Base-by-base conservation (phyloP, 2,797 vertebrate genomes). In the Amphiprion clarkii region DNA sequence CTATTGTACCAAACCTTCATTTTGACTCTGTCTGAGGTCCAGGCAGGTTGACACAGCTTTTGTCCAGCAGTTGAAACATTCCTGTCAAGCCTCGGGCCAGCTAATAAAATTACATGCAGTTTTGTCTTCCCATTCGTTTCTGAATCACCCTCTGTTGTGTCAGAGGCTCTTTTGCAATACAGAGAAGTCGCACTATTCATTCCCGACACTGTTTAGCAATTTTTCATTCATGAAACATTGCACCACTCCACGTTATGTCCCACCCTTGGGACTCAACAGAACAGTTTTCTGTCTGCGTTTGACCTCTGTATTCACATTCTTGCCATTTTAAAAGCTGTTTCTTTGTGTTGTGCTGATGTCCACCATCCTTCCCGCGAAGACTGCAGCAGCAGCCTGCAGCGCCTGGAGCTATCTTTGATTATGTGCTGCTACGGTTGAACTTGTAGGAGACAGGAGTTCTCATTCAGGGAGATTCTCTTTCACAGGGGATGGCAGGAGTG, bases 391-490 rank as follows among this genome's bases (percentile, higher is more conserved):
- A 78, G 74, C 25, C 82, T 84, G 79, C 55, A 40, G 64, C 21
- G 89, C 92, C 92, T 52, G 63, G 21, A 89, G 92, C 93, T 55
- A 89, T 92, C 82, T 81, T 73, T 87, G 89, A 88, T 92, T 90
- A 89, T 78, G 83, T 23, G 81, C 87, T 82, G 87, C 85, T 85
- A 68, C 44, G 19, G 82, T 77, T 89, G 88, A 90, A 93, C 90
- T 89, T 90, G 81, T 59, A 66, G 82, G 78, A 86, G 86, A 93
- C 86, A 88, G 85, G 81, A 83, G 79, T 70, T 79, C 71, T 90
- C 85, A 90, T 90, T 93, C 87, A 91, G 74, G 65, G 76, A 82
- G 74, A 53, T 11, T 57, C 44, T 74, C 74, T 83, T 63, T 84
- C 82, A 67, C 70, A 63, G 71, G 74, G 71, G 56, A 81, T 31